A percentile compares a stretch with the other conserved stretches of the same genome.
phyloP scores from a whole-genome alignment of 2,113 vertebrate species.

The Edolisoma coerulescens region DNA sequence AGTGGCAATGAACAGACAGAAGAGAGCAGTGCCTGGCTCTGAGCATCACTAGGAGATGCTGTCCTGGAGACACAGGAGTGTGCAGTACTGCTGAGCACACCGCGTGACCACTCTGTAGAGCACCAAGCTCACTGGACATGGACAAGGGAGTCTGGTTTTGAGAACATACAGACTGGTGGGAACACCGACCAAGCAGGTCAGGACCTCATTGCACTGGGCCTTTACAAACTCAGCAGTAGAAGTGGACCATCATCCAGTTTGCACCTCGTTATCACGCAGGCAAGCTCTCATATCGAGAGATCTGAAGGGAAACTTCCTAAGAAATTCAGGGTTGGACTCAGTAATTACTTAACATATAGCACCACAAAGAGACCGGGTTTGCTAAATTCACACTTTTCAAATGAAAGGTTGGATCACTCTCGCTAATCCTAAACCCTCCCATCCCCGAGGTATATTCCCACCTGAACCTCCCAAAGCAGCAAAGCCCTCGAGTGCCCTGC shows the following conservation, averaged over 20 bases:
- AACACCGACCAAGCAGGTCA: neutral
- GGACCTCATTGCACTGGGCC: neutral
- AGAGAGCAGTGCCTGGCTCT: neutral
- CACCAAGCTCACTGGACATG: neutral
- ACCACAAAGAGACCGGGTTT: neutral
- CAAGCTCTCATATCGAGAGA: neutral
- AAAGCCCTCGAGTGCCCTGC: neutral
- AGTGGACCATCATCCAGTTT: neutral
- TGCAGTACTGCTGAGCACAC: fast-evolving
- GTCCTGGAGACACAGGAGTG: neutral
- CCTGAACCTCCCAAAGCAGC: neutral
- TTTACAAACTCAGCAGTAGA: neutral
- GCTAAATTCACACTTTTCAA: neutral
- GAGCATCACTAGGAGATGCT: fast-evolving
- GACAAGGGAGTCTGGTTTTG: neutral
- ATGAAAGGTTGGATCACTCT: neutral
- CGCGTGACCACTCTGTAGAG: fast-evolving
- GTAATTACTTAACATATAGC: neutral
- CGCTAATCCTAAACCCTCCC: neutral
- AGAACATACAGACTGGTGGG: neutral
- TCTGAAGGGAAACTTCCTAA: neutral
- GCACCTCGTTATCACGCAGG: neutral
- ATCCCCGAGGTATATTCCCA: conserved; percentile 17
- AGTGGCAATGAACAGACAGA: neutral
- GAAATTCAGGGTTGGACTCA: neutral